A percentile compares a stretch with the other conserved stretches of the same genome.
phyloP scores from a whole-genome alignment of 1,140 invertebrate species.

The Eurosta solidaginis region DNA sequence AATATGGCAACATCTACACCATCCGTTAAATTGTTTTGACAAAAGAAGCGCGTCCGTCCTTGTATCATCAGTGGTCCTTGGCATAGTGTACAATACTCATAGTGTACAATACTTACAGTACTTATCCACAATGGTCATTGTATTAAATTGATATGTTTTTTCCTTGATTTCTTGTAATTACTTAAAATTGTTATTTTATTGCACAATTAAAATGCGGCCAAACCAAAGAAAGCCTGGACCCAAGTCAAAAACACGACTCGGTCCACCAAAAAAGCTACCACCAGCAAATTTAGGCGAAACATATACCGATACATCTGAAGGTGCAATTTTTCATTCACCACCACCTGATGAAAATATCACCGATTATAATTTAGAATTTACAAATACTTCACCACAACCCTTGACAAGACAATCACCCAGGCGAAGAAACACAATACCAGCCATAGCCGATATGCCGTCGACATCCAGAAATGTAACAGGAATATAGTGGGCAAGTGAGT shows the following conservation, averaged over 20 bases:
- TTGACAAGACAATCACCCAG: too few species aligned
- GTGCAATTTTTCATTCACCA: background rate
- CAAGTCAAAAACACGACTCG: background rate
- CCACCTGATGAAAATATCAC: background rate
- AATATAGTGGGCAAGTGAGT: background rate
- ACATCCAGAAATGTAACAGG: too few species aligned
- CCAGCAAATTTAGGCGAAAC: background rate
- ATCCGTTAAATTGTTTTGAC: too few species aligned
- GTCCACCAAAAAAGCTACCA: background rate
- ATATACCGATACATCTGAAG: background rate
- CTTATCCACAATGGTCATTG: too few species aligned
- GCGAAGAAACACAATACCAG: too few species aligned
- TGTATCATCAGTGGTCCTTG: too few species aligned
- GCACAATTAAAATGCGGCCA: background rate
- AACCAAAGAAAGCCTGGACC: background rate
- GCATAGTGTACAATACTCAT: too few species aligned
- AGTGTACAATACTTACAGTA: too few species aligned
- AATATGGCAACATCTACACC: too few species aligned
- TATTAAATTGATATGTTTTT: background rate
- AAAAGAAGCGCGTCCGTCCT: too few species aligned
- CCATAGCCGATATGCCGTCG: too few species aligned
- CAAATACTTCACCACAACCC: background rate
- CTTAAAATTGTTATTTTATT: background rate
- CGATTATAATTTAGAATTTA: background rate
- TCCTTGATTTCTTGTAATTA: background rate